phyloP scores from a whole-genome alignment of 2,113 vertebrate species.

The Gulo gulo region DNA sequence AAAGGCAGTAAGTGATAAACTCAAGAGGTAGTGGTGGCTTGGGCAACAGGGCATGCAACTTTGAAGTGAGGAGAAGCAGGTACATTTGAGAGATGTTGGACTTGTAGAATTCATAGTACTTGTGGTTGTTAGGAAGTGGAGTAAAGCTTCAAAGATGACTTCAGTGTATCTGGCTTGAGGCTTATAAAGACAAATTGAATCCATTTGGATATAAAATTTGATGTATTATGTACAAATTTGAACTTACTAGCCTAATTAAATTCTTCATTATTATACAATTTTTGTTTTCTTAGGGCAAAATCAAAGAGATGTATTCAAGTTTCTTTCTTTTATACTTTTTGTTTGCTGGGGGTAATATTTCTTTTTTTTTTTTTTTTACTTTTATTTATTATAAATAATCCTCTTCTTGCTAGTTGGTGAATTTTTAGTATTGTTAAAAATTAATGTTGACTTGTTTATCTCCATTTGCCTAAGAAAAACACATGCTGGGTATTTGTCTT shows the following conservation, averaged over 20 bases:
- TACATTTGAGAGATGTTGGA: not conserved
- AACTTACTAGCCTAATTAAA: not conserved
- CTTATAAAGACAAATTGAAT: not conserved
- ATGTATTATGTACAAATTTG: not conserved
- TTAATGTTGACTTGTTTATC: not conserved
- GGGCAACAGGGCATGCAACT: rapidly evolving
- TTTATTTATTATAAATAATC: not conserved
- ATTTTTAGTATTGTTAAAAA: not conserved
- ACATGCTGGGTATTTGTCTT: not conserved
- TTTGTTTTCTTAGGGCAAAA: not conserved
- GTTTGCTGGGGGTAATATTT: not conserved
- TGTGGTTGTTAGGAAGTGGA: not conserved
- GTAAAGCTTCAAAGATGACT: not conserved
- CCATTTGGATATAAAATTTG: not conserved
- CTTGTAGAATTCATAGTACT: not conserved
- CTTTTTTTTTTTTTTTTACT: not conserved
- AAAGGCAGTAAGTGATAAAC: not conserved
- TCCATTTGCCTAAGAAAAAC: not conserved
- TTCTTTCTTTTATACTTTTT: not conserved
- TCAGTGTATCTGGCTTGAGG: not conserved
- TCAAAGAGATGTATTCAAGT: not conserved
- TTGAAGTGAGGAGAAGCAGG: not conserved
- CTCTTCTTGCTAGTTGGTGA: not conserved
- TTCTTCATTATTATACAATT: not conserved
- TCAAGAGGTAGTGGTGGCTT: not conserved